phyloP scores from a whole-genome alignment of 2,113 vertebrate genomes.

The Hypanus sabinus region DNA sequence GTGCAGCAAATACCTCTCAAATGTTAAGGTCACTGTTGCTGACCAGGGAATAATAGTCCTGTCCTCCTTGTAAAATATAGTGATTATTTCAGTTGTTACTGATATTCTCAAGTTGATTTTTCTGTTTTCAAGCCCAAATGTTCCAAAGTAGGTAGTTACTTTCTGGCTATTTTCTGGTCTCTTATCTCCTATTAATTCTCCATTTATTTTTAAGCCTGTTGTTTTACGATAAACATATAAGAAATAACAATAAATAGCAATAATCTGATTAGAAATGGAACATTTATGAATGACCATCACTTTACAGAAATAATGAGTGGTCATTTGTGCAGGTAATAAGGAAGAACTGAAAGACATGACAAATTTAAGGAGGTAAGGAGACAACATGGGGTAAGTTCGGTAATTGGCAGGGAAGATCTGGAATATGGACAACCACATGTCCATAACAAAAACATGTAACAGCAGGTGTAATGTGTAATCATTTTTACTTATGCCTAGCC shows the following conservation, averaged over 20 bases:
- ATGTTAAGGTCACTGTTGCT: slow-evolving; percentile 56
- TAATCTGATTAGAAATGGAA: background rate
- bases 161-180: slow-evolving; percentile 49
- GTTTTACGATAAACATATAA: background rate
- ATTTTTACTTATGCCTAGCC: background rate
- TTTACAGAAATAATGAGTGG: background rate
- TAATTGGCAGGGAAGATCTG: background rate
- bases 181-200: slow-evolving; percentile 81
- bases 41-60: slow-evolving; percentile 66
- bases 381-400: background rate
- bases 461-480: no score
- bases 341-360: background rate
- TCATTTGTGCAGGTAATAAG: background rate
- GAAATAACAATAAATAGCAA: slow-evolving; percentile 8
- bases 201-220: slow-evolving; percentile 75
- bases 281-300: background rate
- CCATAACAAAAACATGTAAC: background rate
- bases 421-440: background rate
- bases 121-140: slow-evolving; percentile 69
- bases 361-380: background rate
- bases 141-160: slow-evolving; percentile 78
- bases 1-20: slow-evolving; percentile 59
- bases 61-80: slow-evolving; percentile 55
- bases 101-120: slow-evolving; percentile 61
- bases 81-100: slow-evolving; percentile 70